Evolutionary conservation across 2,888 invertebrate genomes (phyloP), one percentile per base, ranked within the genome.

Genomic region (Yponomeuta malinellus): DNA sequence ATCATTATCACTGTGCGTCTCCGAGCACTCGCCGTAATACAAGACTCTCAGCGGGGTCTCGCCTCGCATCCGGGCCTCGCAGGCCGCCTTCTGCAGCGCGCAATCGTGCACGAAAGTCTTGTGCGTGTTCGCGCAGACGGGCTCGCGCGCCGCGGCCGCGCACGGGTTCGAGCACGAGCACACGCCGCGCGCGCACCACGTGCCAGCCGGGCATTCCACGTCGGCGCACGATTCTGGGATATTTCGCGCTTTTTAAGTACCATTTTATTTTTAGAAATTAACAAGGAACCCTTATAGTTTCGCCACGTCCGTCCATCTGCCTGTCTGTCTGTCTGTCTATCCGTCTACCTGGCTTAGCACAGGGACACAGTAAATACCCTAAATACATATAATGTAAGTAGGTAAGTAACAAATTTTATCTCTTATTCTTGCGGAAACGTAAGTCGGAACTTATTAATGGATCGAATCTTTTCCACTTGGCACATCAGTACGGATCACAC

Each of bases 131-230:
- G 95, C 96, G 84, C 97, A 98, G 29, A 97, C 96, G 2, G 95
- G 95, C 78, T 96, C 95, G 37, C 93, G 92, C 12, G 93, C 93
- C 12, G 92, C 93, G 71, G 93, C 94, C 1, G 94, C 93, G 88
- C 98, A 98, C 74, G 94, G 93, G 71, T 95, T 94, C 1, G 96
- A 96, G 84, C 98, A 98, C 10, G 97, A 94, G 88, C 98, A 98
- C 66, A 94, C 92, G 2, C 97, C 97, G 63, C 96, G 95, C 74
- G 96, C 95, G 84, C 98, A 98, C 80, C 95, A 94, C 63, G 96
- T 96, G 15, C 97, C 97, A 78, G 94, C 93, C 75, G 96, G 95
- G 84, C 98, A 98, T 79, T 94, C 93, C 66, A 97, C 94, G 76
- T 94, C 94, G 75, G 94, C 93, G 85, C 97, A 98, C 73, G 96